phyloP scores from a whole-genome alignment of 2,797 vertebrate species.

The Hydrophis major region DNA sequence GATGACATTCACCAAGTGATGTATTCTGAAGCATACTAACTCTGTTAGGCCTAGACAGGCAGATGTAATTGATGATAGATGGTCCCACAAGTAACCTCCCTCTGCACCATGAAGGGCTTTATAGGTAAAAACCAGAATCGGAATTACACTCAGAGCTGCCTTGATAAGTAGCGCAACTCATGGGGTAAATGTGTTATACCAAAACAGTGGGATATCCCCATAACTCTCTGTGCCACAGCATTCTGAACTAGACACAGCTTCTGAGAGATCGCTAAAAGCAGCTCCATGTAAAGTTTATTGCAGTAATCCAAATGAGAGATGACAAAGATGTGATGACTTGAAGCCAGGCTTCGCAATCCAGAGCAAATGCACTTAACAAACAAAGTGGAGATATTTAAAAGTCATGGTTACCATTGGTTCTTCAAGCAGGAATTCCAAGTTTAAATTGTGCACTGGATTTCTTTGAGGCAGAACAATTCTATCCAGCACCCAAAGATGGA shows the following conservation, averaged over 20 bases:
- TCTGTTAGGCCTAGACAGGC: background rate
- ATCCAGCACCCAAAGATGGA: background rate
- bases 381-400: background rate
- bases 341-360: background rate
- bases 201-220: background rate
- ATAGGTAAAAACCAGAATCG: background rate
- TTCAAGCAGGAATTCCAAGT: background rate
- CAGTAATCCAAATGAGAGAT: background rate
- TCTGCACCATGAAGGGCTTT: background rate
- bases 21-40: background rate
- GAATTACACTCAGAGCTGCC: background rate
- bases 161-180: background rate
- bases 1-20: background rate
- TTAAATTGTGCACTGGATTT: background rate
- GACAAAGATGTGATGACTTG: background rate
- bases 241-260: background rate
- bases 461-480: background rate
- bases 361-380: background rate
- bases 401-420: background rate
- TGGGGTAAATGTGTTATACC: background rate
- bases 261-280: background rate
- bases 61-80: background rate
- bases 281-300: background rate
- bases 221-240: background rate
- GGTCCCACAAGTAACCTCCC: background rate